Base-by-base conservation (phyloP, 2,797 vertebrate genomes). In the Neopelma chrysocephalum region DNA sequence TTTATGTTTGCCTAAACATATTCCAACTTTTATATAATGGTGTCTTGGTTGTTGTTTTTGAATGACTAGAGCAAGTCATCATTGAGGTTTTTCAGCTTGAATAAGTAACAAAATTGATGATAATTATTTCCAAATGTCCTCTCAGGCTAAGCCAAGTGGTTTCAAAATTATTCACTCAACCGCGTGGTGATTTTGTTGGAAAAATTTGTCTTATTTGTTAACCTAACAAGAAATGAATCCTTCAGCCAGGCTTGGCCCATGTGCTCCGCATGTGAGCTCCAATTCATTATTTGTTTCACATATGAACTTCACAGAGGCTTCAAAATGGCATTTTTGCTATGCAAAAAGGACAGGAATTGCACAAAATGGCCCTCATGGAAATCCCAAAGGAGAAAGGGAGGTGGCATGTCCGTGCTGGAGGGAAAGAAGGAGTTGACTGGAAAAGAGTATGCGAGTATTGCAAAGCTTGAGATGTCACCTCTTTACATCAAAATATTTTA, bases 121-220 rank as follows among this genome's bases (percentile, higher is more conserved):
- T 96, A 94, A 97, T 97, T 91, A 85, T 95, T 96, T 96, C 96
- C 95, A 96, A 93, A 95, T 91, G 96, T 94, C 89, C 91, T 96
- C 82, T 50, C 32, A 87, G 93, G 84, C 92, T 87, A 79, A 81
- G 94, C 96, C 89, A 88, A 95, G 91, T 58, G 65, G 78, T 93
- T 96, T 96, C 91, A 95, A 81, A 93, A 93, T 93, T 92, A 83
- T 93, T 95, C 91, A 81, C 64, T 80, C 87, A 29, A 75, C 92
- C 69, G 6, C 50, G 7, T 36, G 77, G 86, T 95, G 90, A 95
- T 95, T 93, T 70, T 58, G 83, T 94, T 90, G 94, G 94, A 93
- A 93, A 88, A 94, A 69, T 93, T 87, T 82, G 75, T 88, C 65
- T 34, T 84, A 75, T 91, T 96, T 83, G 72, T 92, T 80, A 94